phyloP scores from a whole-genome alignment of 2,797 vertebrate species.

The Hybognathus amarus region DNA sequence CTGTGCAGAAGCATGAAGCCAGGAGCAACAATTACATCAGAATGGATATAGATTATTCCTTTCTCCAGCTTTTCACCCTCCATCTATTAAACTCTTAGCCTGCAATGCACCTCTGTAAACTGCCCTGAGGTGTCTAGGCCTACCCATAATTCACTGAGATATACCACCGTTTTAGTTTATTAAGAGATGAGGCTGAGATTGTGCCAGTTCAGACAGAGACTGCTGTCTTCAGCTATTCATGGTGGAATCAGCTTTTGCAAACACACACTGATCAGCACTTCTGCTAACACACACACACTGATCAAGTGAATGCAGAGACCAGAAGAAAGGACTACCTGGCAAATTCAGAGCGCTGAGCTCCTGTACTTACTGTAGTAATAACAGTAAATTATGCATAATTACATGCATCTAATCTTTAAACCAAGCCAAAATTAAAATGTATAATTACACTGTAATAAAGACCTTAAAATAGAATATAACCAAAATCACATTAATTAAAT shows the following conservation, averaged over 20 bases:
- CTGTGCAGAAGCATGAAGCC: background rate
- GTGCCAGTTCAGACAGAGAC: conserved; percentile 33
- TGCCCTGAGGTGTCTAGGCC: background rate
- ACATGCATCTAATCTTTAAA: background rate
- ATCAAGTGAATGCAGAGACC: conserved; percentile 46
- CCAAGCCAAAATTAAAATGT: background rate
- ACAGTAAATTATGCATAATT: background rate
- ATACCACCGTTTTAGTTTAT: conserved; percentile 54
- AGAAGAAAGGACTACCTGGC: conserved; percentile 47
- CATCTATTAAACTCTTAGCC: background rate
- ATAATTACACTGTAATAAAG: background rate
- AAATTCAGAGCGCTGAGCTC: conserved; percentile 27
- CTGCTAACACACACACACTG: conserved; percentile 54
- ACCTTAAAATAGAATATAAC: background rate
- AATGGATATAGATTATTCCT: background rate
- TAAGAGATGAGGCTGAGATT: conserved; percentile 55
- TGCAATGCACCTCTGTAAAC: conserved; percentile 14
- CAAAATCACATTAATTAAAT: background rate
- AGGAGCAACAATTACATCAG: background rate
- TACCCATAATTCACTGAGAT: conserved; percentile 51
- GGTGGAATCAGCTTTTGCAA: conserved; percentile 65
- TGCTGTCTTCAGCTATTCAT: conserved; percentile 60
- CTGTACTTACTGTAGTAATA: background rate
- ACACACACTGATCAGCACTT: conserved; percentile 56
- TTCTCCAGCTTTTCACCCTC: background rate